A percentile compares a stretch with the other conserved stretches of the same genome.
phyloP scores from a whole-genome alignment of 2,113 vertebrate species.

The Chamaea fasciata region DNA sequence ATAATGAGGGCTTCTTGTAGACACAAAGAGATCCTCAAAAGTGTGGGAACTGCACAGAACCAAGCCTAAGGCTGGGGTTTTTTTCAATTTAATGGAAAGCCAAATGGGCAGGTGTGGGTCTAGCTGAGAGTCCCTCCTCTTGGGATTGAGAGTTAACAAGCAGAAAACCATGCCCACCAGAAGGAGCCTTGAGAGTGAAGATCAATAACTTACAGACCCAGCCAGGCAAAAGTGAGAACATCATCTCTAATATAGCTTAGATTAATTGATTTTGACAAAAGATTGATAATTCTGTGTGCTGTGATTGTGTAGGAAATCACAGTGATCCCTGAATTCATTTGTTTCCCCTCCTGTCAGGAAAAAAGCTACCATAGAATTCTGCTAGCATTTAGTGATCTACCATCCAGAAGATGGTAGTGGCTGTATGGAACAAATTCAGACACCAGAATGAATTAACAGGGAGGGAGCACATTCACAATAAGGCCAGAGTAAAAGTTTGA shows the following conservation, averaged over 20 bases:
- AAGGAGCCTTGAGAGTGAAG: neutral
- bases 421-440: neutral
- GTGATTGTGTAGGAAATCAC: neutral
- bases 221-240: neutral
- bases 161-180: neutral
- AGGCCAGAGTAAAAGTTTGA: neutral
- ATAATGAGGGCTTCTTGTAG: neutral
- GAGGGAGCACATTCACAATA: neutral
- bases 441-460: neutral
- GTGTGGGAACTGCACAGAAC: neutral
- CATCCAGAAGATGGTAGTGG: neutral
- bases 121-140: neutral
- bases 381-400: neutral
- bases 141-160: neutral
- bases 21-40: neutral
- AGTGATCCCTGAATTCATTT: neutral
- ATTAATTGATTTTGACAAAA: neutral
- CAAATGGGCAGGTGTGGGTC: neutral
- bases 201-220: neutral
- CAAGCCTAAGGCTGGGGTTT: neutral
- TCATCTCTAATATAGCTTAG: neutral
- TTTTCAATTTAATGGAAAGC: neutral
- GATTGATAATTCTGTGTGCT: neutral
- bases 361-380: neutral
- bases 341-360: neutral